A percentile compares a stretch with the other conserved stretches of the same genome.
Evolutionary conservation across 1,140 invertebrate species (phyloP).

Genomic region (Papilio helenus): DNA sequence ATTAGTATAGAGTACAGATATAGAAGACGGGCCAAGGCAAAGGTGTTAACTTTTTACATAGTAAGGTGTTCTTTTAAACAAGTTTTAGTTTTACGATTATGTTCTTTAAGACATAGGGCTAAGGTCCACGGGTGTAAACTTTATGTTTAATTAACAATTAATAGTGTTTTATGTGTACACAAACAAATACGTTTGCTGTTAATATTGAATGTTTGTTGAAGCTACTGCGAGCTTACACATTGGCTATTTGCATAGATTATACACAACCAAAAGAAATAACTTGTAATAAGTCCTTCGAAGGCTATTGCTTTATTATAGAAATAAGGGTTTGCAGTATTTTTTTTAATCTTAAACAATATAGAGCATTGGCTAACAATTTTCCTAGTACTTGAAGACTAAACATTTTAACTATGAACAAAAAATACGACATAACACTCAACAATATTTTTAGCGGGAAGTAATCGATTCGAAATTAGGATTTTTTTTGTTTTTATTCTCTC

Average conservation of each 20-base stretch:
- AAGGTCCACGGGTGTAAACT: not conserved
- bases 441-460: too few species aligned
- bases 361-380: too few species aligned
- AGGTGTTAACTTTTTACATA: not conserved
- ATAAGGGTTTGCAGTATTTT: too few species aligned
- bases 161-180: constrained; percentile 28
- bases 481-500: not conserved
- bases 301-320: not conserved
- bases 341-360: too few species aligned
- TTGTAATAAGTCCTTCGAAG: not conserved
- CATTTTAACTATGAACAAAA: too few species aligned
- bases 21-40: constrained; percentile 7
- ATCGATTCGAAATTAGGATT: too few species aligned
- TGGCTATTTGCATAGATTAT: not conserved
- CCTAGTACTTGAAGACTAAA: too few species aligned
- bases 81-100: not conserved
- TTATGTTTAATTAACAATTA: constrained; percentile 28
- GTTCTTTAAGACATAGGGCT: not conserved
- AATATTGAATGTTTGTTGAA: constrained; percentile 29
- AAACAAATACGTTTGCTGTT: constrained; percentile 25
- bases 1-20: too few species aligned
- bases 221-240: constrained; percentile 21
- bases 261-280: not conserved
- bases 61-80: not conserved
- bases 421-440: too few species aligned